Conservation (phyloP, 2,797 vertebrate genomes). For the Muscicapa striata region DNA sequence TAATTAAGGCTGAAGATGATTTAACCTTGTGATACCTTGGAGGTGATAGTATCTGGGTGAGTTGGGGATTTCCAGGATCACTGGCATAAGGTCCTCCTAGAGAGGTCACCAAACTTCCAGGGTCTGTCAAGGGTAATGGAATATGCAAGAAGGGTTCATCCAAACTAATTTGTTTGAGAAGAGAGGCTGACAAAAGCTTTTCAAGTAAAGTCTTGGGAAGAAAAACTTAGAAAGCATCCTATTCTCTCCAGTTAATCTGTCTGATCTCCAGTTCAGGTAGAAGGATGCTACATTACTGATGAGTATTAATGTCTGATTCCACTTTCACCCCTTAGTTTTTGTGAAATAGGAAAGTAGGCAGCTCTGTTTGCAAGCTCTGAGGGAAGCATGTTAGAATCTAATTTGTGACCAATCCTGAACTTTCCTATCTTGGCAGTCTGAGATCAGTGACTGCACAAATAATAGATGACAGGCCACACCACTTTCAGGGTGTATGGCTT, state of each 20-base stretch:
- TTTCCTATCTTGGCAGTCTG: not conserved
- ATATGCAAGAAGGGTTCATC: not conserved
- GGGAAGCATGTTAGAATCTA: not conserved
- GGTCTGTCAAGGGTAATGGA: not conserved
- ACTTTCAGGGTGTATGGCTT: not conserved
- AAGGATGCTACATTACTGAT: not conserved
- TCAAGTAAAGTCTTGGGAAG: not conserved
- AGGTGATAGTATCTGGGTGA: not conserved
- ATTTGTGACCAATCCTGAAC: not conserved
- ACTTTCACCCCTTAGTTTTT: not conserved
- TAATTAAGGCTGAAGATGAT: not conserved
- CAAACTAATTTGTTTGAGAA: not conserved
- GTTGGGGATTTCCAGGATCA: not conserved
- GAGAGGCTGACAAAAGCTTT: not conserved
- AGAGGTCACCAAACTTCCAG: not conserved
- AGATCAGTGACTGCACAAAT: not conserved
- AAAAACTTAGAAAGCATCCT: not conserved
- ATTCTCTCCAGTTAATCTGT: not conserved
- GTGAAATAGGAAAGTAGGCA: not conserved
- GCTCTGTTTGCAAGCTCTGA: not conserved
- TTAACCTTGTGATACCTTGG: not conserved
- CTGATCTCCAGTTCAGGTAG: not conserved
- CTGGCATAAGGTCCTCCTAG: not conserved
- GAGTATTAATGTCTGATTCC: not conserved
- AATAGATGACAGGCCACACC: not conserved